Conservation (phyloP, 2,888 invertebrate genomes). For the Pimpla rufipes region DNA sequence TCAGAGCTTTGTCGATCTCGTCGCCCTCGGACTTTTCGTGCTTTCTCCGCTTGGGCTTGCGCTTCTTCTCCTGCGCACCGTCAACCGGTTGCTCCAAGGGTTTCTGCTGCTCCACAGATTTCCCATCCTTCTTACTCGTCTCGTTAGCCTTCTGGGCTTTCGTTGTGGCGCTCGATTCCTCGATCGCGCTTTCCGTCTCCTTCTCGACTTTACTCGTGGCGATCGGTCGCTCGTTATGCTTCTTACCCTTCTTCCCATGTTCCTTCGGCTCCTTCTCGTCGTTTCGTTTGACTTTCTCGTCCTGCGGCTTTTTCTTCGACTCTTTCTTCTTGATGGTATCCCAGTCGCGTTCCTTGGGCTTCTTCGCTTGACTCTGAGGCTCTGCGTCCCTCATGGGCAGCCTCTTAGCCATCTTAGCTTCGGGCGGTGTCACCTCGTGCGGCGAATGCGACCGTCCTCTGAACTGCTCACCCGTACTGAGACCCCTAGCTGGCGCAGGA, state of each 20-base stretch:
- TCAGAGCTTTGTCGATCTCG: slow-evolving; percentile 86
- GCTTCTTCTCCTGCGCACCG: slow-evolving; percentile 77
- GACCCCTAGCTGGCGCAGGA: slow-evolving; percentile 79
- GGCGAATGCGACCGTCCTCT: slow-evolving; percentile 72
- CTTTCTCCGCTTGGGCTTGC: slow-evolving; percentile 81
- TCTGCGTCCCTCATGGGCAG: slow-evolving; percentile 47
- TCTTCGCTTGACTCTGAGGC: slow-evolving; percentile 45
- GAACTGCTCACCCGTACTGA: slow-evolving; percentile 43
- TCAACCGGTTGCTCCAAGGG: slow-evolving; percentile 64
- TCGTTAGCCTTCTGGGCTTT: slow-evolving; percentile 51
- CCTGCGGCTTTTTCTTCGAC: slow-evolving; percentile 70
- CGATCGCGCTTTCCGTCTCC: slow-evolving; percentile 56
- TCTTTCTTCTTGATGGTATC: slow-evolving; percentile 77
- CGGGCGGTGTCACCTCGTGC: slow-evolving; percentile 72
- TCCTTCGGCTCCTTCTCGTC: slow-evolving; percentile 64
- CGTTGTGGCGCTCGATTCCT: slow-evolving; percentile 38
- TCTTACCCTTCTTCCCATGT: slow-evolving; percentile 69
- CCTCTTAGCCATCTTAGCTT: slow-evolving; percentile 59
- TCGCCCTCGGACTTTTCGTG: slow-evolving; percentile 80
- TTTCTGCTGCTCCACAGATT: slow-evolving; percentile 62
- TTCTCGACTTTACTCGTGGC: slow-evolving; percentile 54
- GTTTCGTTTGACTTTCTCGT: slow-evolving; percentile 59
- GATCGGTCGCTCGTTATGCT: slow-evolving; percentile 60
- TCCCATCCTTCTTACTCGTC: slow-evolving; percentile 77
- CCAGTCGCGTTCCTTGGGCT: slow-evolving; percentile 73